Percentiles rank a stretch among this genome's conserved stretches.
These are phyloP conservation scores for Acleris emargana DNA, from an alignment of 2,888 invertebrate species.

Conservation along the genomic window DNA sequence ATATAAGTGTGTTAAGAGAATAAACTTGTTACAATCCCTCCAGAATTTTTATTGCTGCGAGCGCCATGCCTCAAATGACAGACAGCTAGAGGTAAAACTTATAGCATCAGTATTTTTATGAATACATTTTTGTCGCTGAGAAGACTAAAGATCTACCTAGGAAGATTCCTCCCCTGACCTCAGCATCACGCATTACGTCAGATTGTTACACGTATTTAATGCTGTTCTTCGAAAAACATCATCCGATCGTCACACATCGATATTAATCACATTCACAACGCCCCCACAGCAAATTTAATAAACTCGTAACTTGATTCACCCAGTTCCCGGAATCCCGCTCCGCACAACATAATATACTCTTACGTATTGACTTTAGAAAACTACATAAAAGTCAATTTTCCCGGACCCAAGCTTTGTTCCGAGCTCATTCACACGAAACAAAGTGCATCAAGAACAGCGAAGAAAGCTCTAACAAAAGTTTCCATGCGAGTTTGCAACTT, in stretches of 20 bases:
- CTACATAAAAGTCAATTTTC: slow-evolving; percentile 22
- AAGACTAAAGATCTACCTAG: no score
- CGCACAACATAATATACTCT: not conserved
- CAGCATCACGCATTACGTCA: no score
- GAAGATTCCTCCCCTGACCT: no score
- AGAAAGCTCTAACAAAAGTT: slow-evolving; percentile 17
- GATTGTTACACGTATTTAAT: no score
- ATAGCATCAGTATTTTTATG: no score
- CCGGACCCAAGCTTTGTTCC: slow-evolving; percentile 29
- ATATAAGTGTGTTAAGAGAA: no score
- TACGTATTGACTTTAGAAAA: slow-evolving; percentile 14
- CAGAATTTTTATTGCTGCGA: no score
- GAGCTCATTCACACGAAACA: slow-evolving; percentile 29
- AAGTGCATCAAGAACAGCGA: slow-evolving; percentile 26
- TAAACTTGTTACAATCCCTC: no score
- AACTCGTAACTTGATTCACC: not conserved
- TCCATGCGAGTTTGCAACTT: slow-evolving; percentile 8
- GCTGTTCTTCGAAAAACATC: not conserved
- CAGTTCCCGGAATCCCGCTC: not conserved
- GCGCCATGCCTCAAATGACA: no score
- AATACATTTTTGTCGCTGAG: no score
- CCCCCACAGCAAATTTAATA: not conserved
- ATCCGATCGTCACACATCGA: not conserved
- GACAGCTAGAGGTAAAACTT: no score
- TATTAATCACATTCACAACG: not conserved